A percentile compares a stretch with the other conserved stretches of the same genome.
phyloP scores from a whole-genome alignment of 2,113 vertebrate genomes.

The Poecile atricapillus region DNA sequence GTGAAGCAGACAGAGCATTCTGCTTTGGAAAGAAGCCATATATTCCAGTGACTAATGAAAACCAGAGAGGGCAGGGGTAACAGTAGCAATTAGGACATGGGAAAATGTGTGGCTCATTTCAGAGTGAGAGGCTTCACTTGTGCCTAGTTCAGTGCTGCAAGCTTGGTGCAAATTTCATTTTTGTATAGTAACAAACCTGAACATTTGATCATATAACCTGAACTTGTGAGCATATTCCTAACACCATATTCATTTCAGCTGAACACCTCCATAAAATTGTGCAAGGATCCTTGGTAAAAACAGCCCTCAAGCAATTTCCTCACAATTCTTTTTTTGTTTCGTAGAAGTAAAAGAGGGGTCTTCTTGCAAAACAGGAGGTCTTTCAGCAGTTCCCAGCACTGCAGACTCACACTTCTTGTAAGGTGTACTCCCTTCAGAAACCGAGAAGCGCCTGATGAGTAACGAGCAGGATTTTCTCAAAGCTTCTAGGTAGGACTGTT shows the following conservation, averaged over 20 bases:
- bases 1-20: neutral
- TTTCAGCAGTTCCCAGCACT: neutral
- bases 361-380: neutral
- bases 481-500: neutral
- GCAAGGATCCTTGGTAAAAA: neutral
- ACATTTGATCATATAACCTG: neutral
- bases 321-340: neutral
- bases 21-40: neutral
- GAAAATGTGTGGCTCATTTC: neutral
- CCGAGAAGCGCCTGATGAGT: neutral
- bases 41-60: neutral
- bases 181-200: neutral
- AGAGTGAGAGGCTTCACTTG: neutral
- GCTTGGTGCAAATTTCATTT: neutral
- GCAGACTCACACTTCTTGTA: neutral
- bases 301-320: neutral
- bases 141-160: neutral
- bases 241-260: neutral
- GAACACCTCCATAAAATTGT: neutral
- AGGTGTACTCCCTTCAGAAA: neutral
- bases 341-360: neutral
- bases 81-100: neutral
- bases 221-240: neutral
- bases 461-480: constrained; percentile 32
- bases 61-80: neutral